phyloP scores from a whole-genome alignment of 2,797 vertebrate species.

The Mormyrus hasselquistii region DNA sequence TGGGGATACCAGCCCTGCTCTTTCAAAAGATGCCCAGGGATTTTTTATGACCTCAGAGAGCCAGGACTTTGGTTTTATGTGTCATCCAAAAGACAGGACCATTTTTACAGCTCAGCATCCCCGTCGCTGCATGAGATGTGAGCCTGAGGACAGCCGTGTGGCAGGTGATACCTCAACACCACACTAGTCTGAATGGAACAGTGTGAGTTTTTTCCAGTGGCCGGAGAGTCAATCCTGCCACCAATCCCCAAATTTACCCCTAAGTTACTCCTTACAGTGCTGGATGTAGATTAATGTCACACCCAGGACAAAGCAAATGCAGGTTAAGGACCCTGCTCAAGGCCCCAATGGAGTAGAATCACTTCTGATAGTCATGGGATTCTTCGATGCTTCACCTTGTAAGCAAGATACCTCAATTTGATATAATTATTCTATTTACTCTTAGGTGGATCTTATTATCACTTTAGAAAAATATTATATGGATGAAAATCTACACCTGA shows the following conservation, averaged over 20 bases:
- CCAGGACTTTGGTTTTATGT: neutral
- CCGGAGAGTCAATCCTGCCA: neutral
- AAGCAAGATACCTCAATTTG: neutral
- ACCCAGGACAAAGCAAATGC: neutral
- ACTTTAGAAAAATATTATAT: neutral
- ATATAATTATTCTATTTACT: neutral
- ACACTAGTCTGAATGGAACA: neutral
- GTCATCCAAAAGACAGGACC: neutral
- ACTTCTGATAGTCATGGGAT: neutral
- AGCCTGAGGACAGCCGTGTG: neutral
- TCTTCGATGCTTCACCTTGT: neutral
- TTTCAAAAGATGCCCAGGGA: neutral
- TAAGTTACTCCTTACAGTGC: neutral
- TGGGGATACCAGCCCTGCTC: neutral
- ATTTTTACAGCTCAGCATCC: neutral
- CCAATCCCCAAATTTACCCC: neutral
- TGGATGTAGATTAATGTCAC: neutral
- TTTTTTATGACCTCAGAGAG: neutral
- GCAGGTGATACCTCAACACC: neutral
- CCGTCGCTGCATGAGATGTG: neutral
- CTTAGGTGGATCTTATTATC: neutral
- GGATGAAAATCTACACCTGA: neutral
- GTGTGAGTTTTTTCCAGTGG: neutral
- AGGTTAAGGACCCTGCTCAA: neutral
- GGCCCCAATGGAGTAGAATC: neutral